Evolutionary conservation across 2,888 invertebrate genomes (phyloP).

Genomic region (Parnassius glacialis): DNA sequence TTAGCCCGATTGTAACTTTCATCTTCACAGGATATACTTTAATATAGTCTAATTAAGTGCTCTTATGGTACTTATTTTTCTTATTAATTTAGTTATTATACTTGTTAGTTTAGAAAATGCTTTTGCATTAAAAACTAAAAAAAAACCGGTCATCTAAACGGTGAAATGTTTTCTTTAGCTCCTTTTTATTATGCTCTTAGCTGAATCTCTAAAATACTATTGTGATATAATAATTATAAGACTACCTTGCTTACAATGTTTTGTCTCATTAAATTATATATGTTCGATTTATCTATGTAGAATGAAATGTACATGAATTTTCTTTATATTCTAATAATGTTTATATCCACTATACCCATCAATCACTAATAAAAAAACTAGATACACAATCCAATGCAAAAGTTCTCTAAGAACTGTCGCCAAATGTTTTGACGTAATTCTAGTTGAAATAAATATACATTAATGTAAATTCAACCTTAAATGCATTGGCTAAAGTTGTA

Average conservation of each 20-base stretch:
- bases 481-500: no score
- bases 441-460: no score
- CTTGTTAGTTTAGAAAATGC: slow-evolving; percentile 18
- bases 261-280: no score
- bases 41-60: slow-evolving; percentile 31
- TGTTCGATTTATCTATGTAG: no score
- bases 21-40: slow-evolving; percentile 18
- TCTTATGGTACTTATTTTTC: slow-evolving; percentile 42
- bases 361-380: no score
- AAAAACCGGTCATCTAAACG: slow-evolving; percentile 14
- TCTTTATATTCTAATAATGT: background rate
- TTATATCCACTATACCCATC: slow-evolving; percentile 10
- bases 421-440: no score
- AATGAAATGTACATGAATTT: no score
- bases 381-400: no score
- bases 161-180: slow-evolving; percentile 13
- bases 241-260: no score
- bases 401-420: no score
- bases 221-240: slow-evolving; percentile 22
- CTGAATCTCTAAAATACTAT: slow-evolving; percentile 13
- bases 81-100: slow-evolving; percentile 33
- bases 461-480: no score
- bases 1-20: background rate
- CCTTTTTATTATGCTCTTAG: slow-evolving; percentile 1
- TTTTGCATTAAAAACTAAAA: slow-evolving; percentile 18